Evolutionary conservation across 2,113 vertebrate genomes (phyloP), one percentile per base, ranked within the genome.

Genomic region (Corythoichthys intestinalis): DNA sequence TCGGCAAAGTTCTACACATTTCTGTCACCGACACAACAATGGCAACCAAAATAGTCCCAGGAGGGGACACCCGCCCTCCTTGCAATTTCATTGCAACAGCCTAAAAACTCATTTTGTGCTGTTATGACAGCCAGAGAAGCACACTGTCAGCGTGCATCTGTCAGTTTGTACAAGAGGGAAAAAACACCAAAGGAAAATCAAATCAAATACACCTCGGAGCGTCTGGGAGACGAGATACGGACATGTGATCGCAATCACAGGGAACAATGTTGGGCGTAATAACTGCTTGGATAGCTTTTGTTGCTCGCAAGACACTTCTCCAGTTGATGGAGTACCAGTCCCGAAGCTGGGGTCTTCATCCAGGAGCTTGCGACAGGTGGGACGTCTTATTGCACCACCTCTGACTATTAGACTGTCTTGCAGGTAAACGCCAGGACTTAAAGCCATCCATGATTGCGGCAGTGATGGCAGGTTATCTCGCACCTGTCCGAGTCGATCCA

Each of bases 211-310:
- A 82, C 79, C 75, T 70, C 61, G 4, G 64, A 54, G 67, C 28
- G 57, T n/a, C 38, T 66, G 34, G 67, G 65, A 80, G 74, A 87
- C 70, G 82, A 80, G 78, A 69, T 64, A 35, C 4, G 64, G 66
- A 68, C 72, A 56, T 84, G 77, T 88, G 84, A 89, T 87, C 81
- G 71, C 85, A 89, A 91, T 91, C 87, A 88, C 70, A 39, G 48
- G 59, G 56, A 79, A 72, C 72, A 75, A 59, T 75, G 71, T 69
- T 68, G 59, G 65, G 53, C 44, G 70, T 86, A 85, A 90, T 84
- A 83, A 87, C 70, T 69, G 71, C 57, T 71, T 76, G 67, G 79
- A 75, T 77, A 52, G 81, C 38, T 41, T 44, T 64, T 67, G 67
- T 72, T 83, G 65, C 57, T 75, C 70, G 48, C 58, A 9, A 80